phyloP scores from a whole-genome alignment of 1,140 invertebrate genomes.

The Apis cerana region DNA sequence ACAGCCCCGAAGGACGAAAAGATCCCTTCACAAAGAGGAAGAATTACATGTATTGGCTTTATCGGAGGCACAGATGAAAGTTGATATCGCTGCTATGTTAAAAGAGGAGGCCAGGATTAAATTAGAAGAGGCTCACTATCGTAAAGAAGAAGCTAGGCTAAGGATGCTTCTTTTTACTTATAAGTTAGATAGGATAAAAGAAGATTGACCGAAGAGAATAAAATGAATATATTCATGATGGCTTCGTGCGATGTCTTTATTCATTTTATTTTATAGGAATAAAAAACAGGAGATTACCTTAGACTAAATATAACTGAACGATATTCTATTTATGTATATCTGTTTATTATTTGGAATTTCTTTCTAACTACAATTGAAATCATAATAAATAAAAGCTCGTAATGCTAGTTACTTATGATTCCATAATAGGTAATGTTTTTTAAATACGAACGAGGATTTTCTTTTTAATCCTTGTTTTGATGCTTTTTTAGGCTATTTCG shows the following conservation, averaged over 20 bases:
- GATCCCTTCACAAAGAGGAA: constrained; percentile 48
- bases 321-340: background rate
- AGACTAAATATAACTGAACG: background rate
- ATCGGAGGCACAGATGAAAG: constrained; percentile 68
- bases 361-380: constrained; percentile 59
- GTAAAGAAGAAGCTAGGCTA: constrained; percentile 68
- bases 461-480: background rate
- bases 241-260: background rate
- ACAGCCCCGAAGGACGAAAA: constrained; percentile 40
- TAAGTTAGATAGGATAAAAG: constrained; percentile 65
- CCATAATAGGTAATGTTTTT: constrained; percentile 20
- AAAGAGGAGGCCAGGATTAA: constrained; percentile 70
- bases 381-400: constrained; percentile 55
- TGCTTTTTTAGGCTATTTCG: background rate
- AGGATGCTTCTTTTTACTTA: constrained; percentile 67
- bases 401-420: constrained; percentile 28
- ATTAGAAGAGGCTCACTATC: constrained; percentile 69
- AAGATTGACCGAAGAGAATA: constrained; percentile 39
- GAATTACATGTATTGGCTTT: constrained; percentile 61
- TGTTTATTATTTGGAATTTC: constrained; percentile 50
- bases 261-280: background rate
- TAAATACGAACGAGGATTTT: background rate
- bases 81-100: constrained; percentile 66
- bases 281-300: background rate
- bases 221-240: background rate